Percentiles rank a stretch among this genome's conserved stretches.
phyloP scores from a whole-genome alignment of 2,888 invertebrate species.

The Trissoscelio sp. region DNA sequence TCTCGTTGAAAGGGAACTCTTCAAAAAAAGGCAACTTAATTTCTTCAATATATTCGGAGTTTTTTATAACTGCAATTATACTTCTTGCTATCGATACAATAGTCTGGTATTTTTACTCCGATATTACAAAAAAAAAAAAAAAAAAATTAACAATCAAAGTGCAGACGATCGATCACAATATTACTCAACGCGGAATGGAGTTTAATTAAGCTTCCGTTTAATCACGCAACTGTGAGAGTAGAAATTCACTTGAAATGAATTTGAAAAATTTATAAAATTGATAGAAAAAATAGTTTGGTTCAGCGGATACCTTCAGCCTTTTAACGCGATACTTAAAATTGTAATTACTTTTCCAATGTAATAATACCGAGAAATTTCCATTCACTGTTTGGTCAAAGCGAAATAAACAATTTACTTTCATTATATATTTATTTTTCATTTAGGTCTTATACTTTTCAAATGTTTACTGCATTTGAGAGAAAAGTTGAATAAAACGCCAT shows the following conservation, averaged over 20 bases:
- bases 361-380: background rate
- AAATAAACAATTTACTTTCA: background rate
- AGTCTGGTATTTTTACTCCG: slow-evolving; percentile 16
- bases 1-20: background rate
- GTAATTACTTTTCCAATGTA: slow-evolving; percentile 4
- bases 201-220: slow-evolving; percentile 49
- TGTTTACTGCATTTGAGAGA: no score
- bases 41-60: background rate
- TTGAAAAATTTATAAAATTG: slow-evolving; percentile 20
- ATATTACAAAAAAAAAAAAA: slow-evolving; percentile 22
- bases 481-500: no score
- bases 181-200: slow-evolving; percentile 31
- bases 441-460: no score
- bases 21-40: background rate
- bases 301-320: background rate
- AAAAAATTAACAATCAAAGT: slow-evolving; percentile 35
- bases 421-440: no score
- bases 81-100: background rate
- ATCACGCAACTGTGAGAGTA: slow-evolving; percentile 11
- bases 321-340: background rate
- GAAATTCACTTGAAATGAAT: slow-evolving; percentile 15
- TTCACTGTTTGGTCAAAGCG: background rate
- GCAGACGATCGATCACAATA: slow-evolving; percentile 20
- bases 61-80: background rate
- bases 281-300: slow-evolving; percentile 20